A percentile compares a stretch with the other conserved stretches of the same genome.
These are phyloP conservation scores for Ctenochaetus hawaiiensis DNA, from an alignment of 2,797 vertebrate genomes.

Conservation along the genomic window DNA sequence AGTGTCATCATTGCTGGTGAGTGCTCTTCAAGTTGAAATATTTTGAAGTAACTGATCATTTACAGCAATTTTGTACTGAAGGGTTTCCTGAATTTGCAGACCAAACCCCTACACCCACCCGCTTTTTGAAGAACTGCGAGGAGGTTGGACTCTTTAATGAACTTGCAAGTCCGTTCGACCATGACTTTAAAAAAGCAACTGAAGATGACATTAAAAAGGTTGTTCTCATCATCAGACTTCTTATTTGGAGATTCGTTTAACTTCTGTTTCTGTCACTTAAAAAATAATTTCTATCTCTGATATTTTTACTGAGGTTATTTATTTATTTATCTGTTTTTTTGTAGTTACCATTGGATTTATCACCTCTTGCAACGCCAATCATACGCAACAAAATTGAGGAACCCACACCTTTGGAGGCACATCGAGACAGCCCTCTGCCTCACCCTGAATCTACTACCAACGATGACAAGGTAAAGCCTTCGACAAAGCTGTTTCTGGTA, in stretches of 20 bases:
- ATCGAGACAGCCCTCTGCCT: slow-evolving; percentile 96
- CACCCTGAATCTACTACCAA: slow-evolving; percentile 97
- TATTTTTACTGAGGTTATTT: not conserved
- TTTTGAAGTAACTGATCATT: not conserved
- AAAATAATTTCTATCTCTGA: not conserved
- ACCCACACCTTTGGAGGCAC: slow-evolving; percentile 89
- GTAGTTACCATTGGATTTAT: slow-evolving; percentile 97
- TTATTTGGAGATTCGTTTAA: not conserved
- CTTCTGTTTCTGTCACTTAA: not conserved
- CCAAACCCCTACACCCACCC: slow-evolving; percentile 99
- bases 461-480: slow-evolving; percentile 93
- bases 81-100: slow-evolving; percentile 85
- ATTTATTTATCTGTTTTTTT: slow-evolving; percentile 9
- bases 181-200: slow-evolving; percentile 98
- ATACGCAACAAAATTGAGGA: slow-evolving; percentile 97
- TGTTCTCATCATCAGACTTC: slow-evolving; percentile 15
- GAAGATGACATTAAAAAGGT: slow-evolving; percentile 99
- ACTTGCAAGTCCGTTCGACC: slow-evolving; percentile 98
- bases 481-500: not conserved
- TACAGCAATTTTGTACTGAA: not conserved
- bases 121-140: slow-evolving; percentile 99
- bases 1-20: slow-evolving; percentile 98
- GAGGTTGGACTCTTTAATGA: slow-evolving; percentile 99
- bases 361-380: slow-evolving; percentile 95
- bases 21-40: slow-evolving; percentile 50